Conservation (phyloP, 2,888 invertebrate genomes). For the Molanna angustata region DNA sequence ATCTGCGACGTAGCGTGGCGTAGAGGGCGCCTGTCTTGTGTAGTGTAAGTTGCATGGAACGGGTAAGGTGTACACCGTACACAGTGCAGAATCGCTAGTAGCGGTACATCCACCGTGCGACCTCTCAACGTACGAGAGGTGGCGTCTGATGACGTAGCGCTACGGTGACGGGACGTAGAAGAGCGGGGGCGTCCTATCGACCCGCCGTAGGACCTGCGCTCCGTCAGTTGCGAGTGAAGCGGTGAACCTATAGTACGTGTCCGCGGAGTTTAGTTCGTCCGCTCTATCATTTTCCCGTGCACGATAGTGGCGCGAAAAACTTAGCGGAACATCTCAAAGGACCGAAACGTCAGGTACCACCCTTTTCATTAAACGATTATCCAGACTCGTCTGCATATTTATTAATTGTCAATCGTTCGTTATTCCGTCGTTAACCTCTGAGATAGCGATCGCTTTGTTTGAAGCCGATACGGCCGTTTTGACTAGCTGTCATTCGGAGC, state of each 20-base stretch:
- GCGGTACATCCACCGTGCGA: too few relatives aligned
- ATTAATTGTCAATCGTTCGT: not conserved
- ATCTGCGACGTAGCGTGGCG: too few relatives aligned
- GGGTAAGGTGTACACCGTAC: too few relatives aligned
- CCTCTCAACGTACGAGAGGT: conserved; percentile 25
- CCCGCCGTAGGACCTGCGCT: conserved; percentile 22
- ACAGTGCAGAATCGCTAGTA: too few relatives aligned
- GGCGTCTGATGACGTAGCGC: conserved; percentile 28
- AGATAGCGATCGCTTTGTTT: conserved; percentile 17
- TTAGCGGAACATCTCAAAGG: conserved; percentile 15
- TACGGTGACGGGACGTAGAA: conserved; percentile 4
- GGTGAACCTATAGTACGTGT: conserved; percentile 13
- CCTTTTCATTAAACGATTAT: not conserved
- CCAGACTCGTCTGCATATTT: not conserved
- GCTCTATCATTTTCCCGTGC: conserved; percentile 20
- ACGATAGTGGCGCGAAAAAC: conserved; percentile 24
- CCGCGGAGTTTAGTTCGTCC: conserved; percentile 14
- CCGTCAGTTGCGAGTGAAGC: conserved; percentile 24
- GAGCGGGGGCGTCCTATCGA: conserved; percentile 18
- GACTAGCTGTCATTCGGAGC: conserved; percentile 20
- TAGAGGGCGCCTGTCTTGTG: too few relatives aligned
- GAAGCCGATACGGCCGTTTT: conserved; percentile 13
- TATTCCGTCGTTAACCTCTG: conserved; percentile 3
- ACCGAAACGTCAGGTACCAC: conserved; percentile 13
- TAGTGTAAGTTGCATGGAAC: too few relatives aligned